phyloP scores from a whole-genome alignment of 2,797 vertebrate genomes.

The Falco columbarius region DNA sequence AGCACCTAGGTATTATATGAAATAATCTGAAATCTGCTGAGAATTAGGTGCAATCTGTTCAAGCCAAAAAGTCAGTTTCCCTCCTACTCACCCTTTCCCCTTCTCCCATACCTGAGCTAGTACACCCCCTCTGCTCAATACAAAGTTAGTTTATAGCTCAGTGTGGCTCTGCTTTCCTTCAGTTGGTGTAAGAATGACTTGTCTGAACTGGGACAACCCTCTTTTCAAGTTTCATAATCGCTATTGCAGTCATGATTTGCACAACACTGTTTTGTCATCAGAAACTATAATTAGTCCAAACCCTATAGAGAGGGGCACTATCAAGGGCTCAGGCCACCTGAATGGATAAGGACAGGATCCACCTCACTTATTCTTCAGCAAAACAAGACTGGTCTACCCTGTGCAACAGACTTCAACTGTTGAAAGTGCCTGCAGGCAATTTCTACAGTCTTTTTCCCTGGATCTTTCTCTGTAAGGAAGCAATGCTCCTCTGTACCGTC shows the following conservation, averaged over 20 bases:
- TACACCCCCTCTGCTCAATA: background rate
- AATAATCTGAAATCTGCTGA: background rate
- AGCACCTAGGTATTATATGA: background rate
- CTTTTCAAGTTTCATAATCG: background rate
- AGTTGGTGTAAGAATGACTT: background rate
- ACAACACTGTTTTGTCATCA: background rate
- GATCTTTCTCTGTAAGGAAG: background rate
- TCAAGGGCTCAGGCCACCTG: background rate
- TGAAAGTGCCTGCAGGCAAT: background rate
- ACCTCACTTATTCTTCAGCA: background rate
- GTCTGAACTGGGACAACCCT: accelerated
- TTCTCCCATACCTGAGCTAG: background rate
- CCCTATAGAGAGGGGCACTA: background rate
- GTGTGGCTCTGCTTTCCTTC: background rate
- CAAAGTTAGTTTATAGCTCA: background rate
- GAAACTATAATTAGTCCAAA: background rate
- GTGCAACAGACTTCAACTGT: background rate
- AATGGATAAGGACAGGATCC: background rate
- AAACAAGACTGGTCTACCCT: background rate
- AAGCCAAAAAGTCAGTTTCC: background rate
- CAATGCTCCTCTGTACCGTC: background rate
- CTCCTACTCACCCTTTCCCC: background rate
- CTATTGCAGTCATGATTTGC: background rate
- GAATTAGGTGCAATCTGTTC: background rate
- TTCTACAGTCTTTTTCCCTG: background rate